Evolutionary conservation across 2,888 invertebrate genomes (phyloP).

Genomic region (Trichopria drosophilae): DNA sequence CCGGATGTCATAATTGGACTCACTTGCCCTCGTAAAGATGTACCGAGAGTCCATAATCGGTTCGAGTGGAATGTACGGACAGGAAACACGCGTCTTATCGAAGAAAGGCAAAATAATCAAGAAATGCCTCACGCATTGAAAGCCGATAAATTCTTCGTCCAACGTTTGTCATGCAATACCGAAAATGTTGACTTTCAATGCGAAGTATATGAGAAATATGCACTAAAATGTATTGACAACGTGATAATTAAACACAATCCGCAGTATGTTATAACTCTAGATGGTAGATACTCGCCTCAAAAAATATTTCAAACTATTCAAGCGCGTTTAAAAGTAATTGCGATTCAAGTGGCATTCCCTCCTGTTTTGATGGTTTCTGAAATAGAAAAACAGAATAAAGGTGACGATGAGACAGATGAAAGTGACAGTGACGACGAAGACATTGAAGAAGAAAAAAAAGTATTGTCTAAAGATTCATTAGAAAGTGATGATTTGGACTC

Average conservation of each 20-base stretch:
- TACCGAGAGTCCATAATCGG: too few relatives aligned
- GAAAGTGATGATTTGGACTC: constrained; percentile 35
- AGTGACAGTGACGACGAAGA: constrained; percentile 36
- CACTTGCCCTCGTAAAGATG: constrained; percentile 62
- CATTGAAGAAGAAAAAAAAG: constrained; percentile 37
- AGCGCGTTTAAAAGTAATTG: constrained; percentile 56
- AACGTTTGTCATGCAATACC: background rate
- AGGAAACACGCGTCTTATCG: too few relatives aligned
- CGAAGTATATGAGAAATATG: constrained; percentile 60
- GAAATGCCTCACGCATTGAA: background rate
- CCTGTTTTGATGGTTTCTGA: constrained; percentile 43
- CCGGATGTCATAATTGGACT: constrained; percentile 64
- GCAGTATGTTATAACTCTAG: constrained; percentile 63
- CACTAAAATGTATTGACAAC: constrained; percentile 60
- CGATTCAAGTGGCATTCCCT: constrained; percentile 51
- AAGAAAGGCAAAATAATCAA: background rate
- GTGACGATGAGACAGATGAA: constrained; percentile 40
- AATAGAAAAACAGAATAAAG: constrained; percentile 18
- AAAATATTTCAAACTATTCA: constrained; percentile 62
- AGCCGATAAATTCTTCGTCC: background rate
- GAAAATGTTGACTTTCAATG: constrained; percentile 58
- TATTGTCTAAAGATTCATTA: constrained; percentile 43
- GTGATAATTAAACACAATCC: constrained; percentile 62
- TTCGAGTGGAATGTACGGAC: too few relatives aligned
- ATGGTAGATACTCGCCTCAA: constrained; percentile 61